A percentile compares a stretch with the other conserved stretches of the same genome.
Conservation (phyloP, 2,797 vertebrate genomes). For the Clarias platycephalus region DNA sequence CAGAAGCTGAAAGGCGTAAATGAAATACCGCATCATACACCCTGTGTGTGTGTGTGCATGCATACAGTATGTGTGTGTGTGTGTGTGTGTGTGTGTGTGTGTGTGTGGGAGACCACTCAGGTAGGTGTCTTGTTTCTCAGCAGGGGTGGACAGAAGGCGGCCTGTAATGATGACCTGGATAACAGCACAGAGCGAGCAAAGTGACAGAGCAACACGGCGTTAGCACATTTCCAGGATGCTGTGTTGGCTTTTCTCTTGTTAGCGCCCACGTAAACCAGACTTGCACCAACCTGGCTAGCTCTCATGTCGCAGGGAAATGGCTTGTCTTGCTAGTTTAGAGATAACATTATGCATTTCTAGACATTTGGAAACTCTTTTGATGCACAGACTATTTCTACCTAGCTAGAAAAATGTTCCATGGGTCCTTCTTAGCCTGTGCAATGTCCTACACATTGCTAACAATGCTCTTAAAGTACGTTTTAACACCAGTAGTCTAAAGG, state of each 20-base stretch:
- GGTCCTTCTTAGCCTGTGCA: neutral
- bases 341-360: neutral
- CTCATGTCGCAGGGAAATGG: neutral
- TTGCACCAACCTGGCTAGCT: neutral
- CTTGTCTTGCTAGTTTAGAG: slow-evolving; percentile 2
- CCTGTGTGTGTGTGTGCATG: no score
- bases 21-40: neutral
- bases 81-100: slow-evolving; percentile 27
- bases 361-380: neutral
- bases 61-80: no score
- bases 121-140: slow-evolving; percentile 35
- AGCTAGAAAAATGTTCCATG: neutral
- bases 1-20: neutral
- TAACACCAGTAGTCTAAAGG: neutral
- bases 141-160: slow-evolving; percentile 17
- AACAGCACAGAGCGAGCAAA: slow-evolving; percentile 12
- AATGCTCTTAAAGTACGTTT: neutral
- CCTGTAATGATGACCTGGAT: slow-evolving; percentile 35
- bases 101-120: neutral
- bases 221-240: neutral
- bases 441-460: neutral
- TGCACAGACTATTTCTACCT: neutral
- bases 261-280: neutral
- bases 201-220: slow-evolving; percentile 2
- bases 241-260: slow-evolving; percentile 5